Conservation (phyloP, 2,888 invertebrate genomes). For the Chrysomela aeneicollis region DNA sequence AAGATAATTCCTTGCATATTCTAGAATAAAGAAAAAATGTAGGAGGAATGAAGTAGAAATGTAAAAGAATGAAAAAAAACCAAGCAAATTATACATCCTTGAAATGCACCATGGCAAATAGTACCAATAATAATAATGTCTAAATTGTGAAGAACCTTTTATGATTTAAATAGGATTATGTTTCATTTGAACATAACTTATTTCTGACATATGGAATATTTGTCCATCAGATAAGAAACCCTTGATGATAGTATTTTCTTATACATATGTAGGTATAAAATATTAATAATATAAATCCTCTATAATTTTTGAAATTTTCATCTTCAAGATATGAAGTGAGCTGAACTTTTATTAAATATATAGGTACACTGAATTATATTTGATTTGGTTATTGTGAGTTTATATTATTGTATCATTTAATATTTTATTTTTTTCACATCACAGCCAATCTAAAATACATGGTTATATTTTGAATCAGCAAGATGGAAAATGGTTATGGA, state of each 20-base stretch:
- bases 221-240: constrained; percentile 23
- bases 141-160: background rate
- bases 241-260: constrained; percentile 8
- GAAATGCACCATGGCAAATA: no score
- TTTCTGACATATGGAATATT: constrained; percentile 11
- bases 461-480: background rate
- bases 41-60: no score
- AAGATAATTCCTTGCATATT: no score
- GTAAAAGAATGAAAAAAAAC: no score
- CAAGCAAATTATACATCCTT: no score
- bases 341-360: background rate
- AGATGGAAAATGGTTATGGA: constrained; percentile 44
- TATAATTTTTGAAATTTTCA: constrained; percentile 31
- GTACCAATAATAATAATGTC: no score
- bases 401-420: constrained; percentile 6
- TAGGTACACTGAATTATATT: background rate
- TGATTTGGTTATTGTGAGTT: background rate
- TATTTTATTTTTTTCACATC: background rate
- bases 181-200: constrained; percentile 13
- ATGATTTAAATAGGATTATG: background rate
- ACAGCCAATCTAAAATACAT: no score
- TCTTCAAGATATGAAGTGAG: constrained; percentile 23
- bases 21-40: no score
- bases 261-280: background rate
- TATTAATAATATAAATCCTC: no score